Evolutionary conservation across 2,797 vertebrate genomes (phyloP).

Genomic region (Carapus acus): DNA sequence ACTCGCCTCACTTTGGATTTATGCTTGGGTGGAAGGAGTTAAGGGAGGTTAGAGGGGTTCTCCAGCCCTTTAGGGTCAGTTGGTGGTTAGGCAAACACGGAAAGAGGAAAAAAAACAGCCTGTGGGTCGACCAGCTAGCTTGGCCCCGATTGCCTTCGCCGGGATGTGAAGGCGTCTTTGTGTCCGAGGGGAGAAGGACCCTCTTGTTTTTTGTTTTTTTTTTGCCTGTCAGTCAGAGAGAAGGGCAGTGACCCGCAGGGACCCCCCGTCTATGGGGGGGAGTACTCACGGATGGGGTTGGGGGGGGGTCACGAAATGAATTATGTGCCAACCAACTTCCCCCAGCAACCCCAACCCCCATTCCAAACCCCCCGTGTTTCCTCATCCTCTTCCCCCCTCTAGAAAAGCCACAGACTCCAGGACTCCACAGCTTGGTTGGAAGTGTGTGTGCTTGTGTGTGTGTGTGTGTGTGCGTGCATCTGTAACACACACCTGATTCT

Average conservation of each 20-base stretch:
- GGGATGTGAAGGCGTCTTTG: constrained; percentile 61
- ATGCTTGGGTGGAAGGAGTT: constrained; percentile 2
- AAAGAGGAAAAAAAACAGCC: constrained; percentile 26
- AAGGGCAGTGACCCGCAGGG: constrained; percentile 64
- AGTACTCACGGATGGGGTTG: constrained; percentile 63
- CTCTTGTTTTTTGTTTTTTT: constrained; percentile 68
- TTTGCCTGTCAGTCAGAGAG: constrained; percentile 61
- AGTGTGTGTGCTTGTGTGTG: too few species aligned
- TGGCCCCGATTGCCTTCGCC: constrained; percentile 39
- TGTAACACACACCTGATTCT: constrained; percentile 77
- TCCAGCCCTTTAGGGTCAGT: constrained; percentile 48
- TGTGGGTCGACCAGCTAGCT: constrained; percentile 5
- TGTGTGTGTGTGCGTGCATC: background rate
- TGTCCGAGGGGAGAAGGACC: constrained; percentile 55
- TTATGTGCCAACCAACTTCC: too few species aligned
- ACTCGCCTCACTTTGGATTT: constrained; percentile 22
- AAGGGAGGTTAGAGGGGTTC: constrained; percentile 23
- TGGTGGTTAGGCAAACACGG: constrained; percentile 54
- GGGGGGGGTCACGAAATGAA: too few species aligned
- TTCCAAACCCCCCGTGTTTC: constrained; percentile 12
- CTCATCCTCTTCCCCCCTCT: constrained; percentile 4
- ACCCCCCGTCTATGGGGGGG: constrained; percentile 37
- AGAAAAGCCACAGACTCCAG: too few species aligned
- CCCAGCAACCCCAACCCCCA: too few species aligned
- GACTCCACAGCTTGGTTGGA: too few species aligned